Conservation (phyloP, 2,888 invertebrate species). For the Lithophane leautieri region DNA sequence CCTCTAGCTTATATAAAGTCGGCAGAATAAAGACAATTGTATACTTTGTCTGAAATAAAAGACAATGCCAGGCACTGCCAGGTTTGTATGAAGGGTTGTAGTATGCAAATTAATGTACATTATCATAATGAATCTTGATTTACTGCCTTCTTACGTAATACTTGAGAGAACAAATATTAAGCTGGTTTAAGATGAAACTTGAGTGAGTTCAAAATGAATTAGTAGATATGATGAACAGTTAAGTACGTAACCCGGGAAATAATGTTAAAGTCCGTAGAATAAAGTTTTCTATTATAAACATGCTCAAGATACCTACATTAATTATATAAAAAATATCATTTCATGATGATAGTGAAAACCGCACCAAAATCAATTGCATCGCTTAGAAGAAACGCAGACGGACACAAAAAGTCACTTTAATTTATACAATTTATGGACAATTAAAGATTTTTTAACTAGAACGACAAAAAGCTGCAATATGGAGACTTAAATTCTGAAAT, state of each 20-base stretch:
- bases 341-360: neutral
- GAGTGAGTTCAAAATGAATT: conserved; percentile 14
- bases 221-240: neutral
- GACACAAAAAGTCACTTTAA: neutral
- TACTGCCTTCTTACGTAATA: conserved; percentile 36
- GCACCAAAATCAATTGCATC: too few species aligned
- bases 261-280: neutral
- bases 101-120: conserved; percentile 55
- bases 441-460: too few species aligned
- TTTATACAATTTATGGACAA: too few species aligned
- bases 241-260: neutral
- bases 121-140: conserved; percentile 60
- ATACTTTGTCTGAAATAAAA: conserved; percentile 44
- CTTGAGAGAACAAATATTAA: conserved; percentile 44
- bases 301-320: neutral
- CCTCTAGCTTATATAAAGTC: conserved; percentile 45
- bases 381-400: too few species aligned
- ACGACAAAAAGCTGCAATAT: too few species aligned
- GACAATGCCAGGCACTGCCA: conserved; percentile 50
- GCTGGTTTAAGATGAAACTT: conserved; percentile 18
- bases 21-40: conserved; percentile 51
- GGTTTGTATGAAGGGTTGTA: conserved; percentile 51
- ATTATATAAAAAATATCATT: neutral
- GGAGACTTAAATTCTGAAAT: neutral
- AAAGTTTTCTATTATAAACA: neutral